These are phyloP conservation scores for Phlogophora meticulosa DNA, from an alignment of 2,888 invertebrate genomes.

Conservation along the genomic window DNA sequence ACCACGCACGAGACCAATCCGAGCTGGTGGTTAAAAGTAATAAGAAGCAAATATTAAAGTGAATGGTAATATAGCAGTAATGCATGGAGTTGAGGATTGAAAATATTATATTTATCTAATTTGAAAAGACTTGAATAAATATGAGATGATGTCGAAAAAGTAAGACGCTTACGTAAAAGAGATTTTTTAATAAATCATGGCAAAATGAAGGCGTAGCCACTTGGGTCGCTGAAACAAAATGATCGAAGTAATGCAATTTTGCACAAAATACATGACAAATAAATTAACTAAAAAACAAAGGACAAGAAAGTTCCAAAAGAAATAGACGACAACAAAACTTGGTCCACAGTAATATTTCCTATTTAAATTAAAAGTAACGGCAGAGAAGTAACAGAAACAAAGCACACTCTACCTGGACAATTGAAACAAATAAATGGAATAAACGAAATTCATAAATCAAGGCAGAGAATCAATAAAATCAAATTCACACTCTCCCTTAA, in stretches of 20 bases:
- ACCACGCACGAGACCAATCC: neutral
- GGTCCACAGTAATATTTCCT: neutral
- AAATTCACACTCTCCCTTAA: slow-evolving; percentile 48
- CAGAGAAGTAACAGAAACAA: slow-evolving; percentile 33
- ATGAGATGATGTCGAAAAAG: too few relatives aligned
- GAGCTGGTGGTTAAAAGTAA: slow-evolving; percentile 6
- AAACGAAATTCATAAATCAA: slow-evolving; percentile 18
- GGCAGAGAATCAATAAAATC: slow-evolving; percentile 48
- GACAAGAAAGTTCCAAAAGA: neutral
- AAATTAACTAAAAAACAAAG: neutral
- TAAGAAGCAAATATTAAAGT: slow-evolving; percentile 15
- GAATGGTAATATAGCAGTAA: slow-evolving; percentile 10
- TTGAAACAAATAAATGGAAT: neutral
- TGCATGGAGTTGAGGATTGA: slow-evolving; percentile 34
- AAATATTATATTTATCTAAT: slow-evolving; percentile 30
- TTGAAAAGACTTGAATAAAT: neutral
- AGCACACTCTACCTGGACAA: slow-evolving; percentile 36
- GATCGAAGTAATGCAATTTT: neutral
- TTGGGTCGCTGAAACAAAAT: neutral
- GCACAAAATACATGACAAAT: neutral
- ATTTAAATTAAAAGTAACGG: slow-evolving; percentile 9
- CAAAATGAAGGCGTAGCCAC: neutral
- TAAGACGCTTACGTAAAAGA: neutral
- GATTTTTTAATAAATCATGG: neutral
- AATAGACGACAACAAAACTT: neutral